Base-by-base conservation (phyloP, 2,113 vertebrate species). In the Stigmatopora argus region DNA sequence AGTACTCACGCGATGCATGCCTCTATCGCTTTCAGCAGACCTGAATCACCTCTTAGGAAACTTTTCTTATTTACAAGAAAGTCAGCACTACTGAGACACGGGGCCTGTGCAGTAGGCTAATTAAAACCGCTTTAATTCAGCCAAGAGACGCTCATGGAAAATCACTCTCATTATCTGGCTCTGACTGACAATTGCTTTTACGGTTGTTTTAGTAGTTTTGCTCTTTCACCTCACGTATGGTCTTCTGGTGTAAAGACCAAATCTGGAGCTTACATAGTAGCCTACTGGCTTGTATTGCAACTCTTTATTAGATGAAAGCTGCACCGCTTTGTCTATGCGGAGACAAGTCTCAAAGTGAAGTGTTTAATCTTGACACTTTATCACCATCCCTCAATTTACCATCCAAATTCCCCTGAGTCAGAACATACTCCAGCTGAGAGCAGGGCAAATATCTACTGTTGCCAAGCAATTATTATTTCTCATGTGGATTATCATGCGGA, bases 171-270 rank as follows among this genome's bases (percentile, higher is more conserved):
- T 84, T 85, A 85, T 80, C 69, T 71, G 79, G 81, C 82, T 86
- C 78, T 74, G 14, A 59, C 70, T 71, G 80, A 81, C 46, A 46
- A 34, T 71, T 59, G 81, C 78, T 74, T 83, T 81, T 81, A 69
- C 78, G 78, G 76, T 72, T 73, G 69, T 84, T 79, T 85, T 74
- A 83, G 84, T 80, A 74, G 84, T 80, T 82, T 85, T 87, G 86
- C 78, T 82, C 74, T 86, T 85, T 86, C 73, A 63, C 75, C 78
- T 80, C 26, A 67, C 64, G 72, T 86, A 84, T 86, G 84, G 86
- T 82, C 87, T 80, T 78, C 3, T 6, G 73, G 76, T 72, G 35
- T 69, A 73, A 79, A 80, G 79, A 80, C 73, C 78, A 66, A 49
- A 78, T 86, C 68, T 80, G 75, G 19, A 83, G 80, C 74, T 89